A percentile compares a stretch with the other conserved stretches of the same genome.
Conservation (phyloP, 2,113 vertebrate genomes). For the Gopherus flavomarginatus region DNA sequence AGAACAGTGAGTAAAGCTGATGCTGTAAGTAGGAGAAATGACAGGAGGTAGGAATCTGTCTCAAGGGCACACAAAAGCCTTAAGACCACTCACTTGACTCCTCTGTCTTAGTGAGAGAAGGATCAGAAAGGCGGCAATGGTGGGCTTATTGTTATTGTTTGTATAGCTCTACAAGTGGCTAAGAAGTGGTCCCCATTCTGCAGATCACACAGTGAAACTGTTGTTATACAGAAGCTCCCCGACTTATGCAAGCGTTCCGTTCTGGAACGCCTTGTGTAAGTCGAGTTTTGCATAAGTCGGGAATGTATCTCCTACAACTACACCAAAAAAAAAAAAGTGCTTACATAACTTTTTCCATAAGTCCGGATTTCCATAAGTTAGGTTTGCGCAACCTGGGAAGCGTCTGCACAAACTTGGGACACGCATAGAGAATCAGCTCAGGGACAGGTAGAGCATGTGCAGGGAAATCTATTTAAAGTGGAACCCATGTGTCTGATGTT, state of each 20-base stretch:
- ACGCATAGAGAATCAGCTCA: neutral
- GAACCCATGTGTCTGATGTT: neutral
- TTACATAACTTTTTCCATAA: too few species aligned
- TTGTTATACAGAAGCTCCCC: neutral
- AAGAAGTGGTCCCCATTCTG: neutral
- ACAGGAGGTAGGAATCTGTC: neutral
- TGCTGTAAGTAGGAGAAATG: neutral
- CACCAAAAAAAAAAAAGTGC: too few species aligned
- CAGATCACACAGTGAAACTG: neutral
- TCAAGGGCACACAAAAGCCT: neutral
- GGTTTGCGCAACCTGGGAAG: too few species aligned
- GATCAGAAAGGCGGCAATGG: neutral
- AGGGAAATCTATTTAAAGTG: neutral
- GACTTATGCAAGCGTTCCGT: too few species aligned
- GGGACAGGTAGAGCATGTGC: neutral
- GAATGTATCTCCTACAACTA: too few species aligned
- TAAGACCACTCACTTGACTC: neutral
- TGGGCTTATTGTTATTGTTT: neutral
- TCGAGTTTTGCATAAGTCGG: too few species aligned
- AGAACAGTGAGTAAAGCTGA: rapidly evolving
- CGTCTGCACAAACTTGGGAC: neutral
- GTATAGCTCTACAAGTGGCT: neutral
- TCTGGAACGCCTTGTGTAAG: too few species aligned
- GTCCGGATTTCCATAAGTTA: too few species aligned
- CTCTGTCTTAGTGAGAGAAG: neutral